A percentile compares a stretch with the other conserved stretches of the same genome.
Evolutionary conservation across 2,888 invertebrate species (phyloP).

Genomic region (Uloborus plumipes): DNA sequence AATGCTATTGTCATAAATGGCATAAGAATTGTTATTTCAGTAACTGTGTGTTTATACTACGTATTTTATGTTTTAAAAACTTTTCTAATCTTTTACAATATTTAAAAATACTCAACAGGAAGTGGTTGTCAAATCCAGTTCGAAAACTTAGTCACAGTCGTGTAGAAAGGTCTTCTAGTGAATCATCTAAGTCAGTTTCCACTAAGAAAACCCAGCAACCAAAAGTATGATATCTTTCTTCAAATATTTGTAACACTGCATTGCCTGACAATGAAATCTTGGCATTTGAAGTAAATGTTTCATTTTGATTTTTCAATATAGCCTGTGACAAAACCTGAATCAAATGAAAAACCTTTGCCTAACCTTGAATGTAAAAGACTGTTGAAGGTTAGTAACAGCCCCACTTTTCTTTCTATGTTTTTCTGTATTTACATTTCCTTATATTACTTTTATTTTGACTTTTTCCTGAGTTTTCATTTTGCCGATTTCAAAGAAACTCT

Average conservation of each 20-base stretch:
- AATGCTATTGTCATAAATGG: too few species aligned
- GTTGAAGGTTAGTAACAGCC: background rate
- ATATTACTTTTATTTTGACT: too few species aligned
- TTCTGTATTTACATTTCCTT: too few species aligned
- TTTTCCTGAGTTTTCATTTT: too few species aligned
- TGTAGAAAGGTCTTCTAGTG: conserved; percentile 72
- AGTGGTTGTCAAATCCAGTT: conserved; percentile 90
- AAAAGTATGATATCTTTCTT: conserved; percentile 22
- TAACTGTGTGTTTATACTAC: too few species aligned
- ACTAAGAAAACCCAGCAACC: conserved; percentile 58
- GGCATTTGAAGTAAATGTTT: background rate
- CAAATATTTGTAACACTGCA: background rate
- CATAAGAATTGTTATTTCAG: too few species aligned
- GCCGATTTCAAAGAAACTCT: too few species aligned
- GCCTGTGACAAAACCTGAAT: conserved; percentile 25
- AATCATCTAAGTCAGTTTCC: conserved; percentile 65
- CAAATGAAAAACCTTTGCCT: background rate
- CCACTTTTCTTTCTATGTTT: too few species aligned
- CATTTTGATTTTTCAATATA: background rate
- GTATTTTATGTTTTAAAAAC: too few species aligned
- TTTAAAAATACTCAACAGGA: conserved; percentile 73
- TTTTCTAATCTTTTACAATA: too few species aligned
- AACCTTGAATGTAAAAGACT: conserved; percentile 15
- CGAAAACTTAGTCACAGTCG: conserved; percentile 91
- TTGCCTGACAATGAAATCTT: background rate